Evolutionary conservation across 2,113 vertebrate genomes (phyloP).

Genomic region (Myrmophylax atrothorax): DNA sequence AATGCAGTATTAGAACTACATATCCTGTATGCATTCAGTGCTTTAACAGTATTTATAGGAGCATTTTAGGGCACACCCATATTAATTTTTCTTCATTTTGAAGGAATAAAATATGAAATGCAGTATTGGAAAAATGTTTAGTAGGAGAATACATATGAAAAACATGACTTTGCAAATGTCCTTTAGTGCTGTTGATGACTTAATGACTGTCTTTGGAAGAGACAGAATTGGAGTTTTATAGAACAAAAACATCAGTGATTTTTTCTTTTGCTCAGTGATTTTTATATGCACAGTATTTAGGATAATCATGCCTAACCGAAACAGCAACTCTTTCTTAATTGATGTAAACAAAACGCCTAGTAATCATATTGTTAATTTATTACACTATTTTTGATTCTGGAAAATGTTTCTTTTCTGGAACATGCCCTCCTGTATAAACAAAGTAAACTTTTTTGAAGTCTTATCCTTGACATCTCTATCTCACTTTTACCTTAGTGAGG

Average conservation of each 20-base stretch:
- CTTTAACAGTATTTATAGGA: background rate
- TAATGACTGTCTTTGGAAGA: background rate
- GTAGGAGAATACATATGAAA: background rate
- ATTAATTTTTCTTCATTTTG: background rate
- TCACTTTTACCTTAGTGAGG: background rate
- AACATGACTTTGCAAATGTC: background rate
- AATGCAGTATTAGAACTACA: background rate
- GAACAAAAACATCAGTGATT: background rate
- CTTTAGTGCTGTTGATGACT: background rate
- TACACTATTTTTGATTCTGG: background rate
- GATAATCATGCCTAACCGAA: background rate
- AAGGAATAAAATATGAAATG: background rate
- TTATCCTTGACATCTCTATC: background rate
- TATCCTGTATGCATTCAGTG: background rate
- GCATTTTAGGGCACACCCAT: background rate
- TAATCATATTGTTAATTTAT: background rate
- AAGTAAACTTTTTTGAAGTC: background rate
- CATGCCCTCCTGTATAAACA: background rate
- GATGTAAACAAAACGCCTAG: background rate
- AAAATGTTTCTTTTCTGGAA: background rate
- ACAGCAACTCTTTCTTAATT: background rate
- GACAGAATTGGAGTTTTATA: background rate
- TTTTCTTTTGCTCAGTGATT: background rate
- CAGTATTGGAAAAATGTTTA: background rate
- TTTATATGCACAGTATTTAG: background rate